Conservation (phyloP, 1,140 invertebrate species). For the Lycorma delicatula region DNA sequence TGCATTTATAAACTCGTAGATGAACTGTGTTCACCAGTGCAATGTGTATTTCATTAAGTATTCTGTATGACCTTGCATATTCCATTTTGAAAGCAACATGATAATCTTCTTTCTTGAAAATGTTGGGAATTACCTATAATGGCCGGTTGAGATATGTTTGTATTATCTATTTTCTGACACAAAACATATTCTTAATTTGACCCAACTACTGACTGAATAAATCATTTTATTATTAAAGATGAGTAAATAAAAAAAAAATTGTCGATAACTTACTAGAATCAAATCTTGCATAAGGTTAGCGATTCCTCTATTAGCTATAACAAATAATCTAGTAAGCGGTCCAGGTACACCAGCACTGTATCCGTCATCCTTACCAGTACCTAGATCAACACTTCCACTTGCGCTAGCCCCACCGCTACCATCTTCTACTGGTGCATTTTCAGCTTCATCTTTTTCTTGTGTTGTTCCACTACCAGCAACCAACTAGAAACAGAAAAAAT, state of each 20-base stretch:
- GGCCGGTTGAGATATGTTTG: no score
- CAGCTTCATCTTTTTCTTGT: slow-evolving; percentile 45
- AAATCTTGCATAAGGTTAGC: slow-evolving; percentile 77
- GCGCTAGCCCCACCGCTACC: slow-evolving; percentile 43
- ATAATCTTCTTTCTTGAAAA: no score
- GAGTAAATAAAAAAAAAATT: slow-evolving; percentile 6
- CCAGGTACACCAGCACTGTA: slow-evolving; percentile 70
- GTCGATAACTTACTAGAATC: slow-evolving; percentile 67
- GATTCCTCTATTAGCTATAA: slow-evolving; percentile 72
- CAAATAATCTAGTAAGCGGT: slow-evolving; percentile 72
- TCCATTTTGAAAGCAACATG: no score
- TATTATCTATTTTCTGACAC: no score
- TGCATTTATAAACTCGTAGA: no score
- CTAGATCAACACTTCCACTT: slow-evolving; percentile 42
- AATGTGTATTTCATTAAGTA: no score
- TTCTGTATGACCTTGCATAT: no score
- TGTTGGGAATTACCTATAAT: no score
- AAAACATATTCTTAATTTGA: no score
- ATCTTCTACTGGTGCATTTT: slow-evolving; percentile 18
- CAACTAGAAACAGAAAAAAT: slow-evolving; percentile 45
- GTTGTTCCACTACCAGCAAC: slow-evolving; percentile 51
- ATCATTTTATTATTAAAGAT: no score
- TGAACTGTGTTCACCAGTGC: no score
- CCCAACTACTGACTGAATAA: no score
- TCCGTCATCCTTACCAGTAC: slow-evolving; percentile 48